Conservation (phyloP, 2,888 invertebrate genomes). For the Copidosoma aretas region DNA sequence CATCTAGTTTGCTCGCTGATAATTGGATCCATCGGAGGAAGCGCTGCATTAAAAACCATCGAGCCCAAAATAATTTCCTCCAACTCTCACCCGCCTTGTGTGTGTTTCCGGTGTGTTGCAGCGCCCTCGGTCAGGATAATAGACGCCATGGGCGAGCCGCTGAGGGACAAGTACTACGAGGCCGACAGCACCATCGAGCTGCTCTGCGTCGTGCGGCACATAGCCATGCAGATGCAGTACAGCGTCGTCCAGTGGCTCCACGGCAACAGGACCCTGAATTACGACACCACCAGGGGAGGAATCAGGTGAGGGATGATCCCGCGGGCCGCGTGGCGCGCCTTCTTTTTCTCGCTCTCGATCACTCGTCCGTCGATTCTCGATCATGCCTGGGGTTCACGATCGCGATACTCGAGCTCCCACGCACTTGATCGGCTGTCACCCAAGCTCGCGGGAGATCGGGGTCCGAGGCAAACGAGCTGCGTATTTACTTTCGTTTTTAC, state of each 20-base stretch:
- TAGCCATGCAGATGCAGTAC: constrained; percentile 65
- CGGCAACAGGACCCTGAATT: constrained; percentile 69
- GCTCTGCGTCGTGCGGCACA: constrained; percentile 68
- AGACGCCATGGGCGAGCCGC: constrained; percentile 70
- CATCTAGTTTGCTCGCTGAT: too few relatives aligned
- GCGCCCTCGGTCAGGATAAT: constrained; percentile 76
- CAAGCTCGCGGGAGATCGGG: too few relatives aligned
- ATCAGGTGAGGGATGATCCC: constrained; percentile 72
- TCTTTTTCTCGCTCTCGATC: too few relatives aligned
- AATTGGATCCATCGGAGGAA: too few relatives aligned
- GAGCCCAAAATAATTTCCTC: too few relatives aligned
- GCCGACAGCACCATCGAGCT: constrained; percentile 74
- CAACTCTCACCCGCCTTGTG: too few relatives aligned
- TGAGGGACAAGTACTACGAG: constrained; percentile 73
- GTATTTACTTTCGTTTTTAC: neutral
- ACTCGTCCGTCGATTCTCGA: too few relatives aligned
- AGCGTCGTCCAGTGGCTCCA: constrained; percentile 71
- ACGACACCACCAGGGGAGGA: constrained; percentile 72
- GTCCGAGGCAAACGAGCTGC: constrained; percentile 37
- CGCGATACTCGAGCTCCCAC: too few relatives aligned
- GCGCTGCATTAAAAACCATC: too few relatives aligned
- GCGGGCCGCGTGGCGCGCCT: too few relatives aligned
- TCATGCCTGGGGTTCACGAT: too few relatives aligned
- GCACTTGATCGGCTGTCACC: too few relatives aligned
- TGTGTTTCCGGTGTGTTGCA: constrained; percentile 54